Percentiles rank a stretch among this genome's conserved stretches.
Evolutionary conservation across 2,797 vertebrate genomes (phyloP).

Genomic region (Gadopsis bispinosus): DNA sequence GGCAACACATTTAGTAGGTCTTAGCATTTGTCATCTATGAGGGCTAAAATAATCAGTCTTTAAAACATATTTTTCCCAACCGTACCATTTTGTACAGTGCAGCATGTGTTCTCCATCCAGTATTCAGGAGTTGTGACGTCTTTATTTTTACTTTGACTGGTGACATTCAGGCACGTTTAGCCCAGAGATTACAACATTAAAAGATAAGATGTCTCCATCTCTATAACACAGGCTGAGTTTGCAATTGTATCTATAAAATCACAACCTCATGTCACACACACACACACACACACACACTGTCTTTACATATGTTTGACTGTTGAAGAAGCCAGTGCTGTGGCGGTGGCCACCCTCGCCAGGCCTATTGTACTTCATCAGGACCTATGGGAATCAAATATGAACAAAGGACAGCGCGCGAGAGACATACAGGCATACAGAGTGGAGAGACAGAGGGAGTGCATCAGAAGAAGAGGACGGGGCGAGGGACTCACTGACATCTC

Average conservation of each 20-base stretch:
- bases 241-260: slow-evolving; percentile 28
- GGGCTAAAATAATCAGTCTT: no score
- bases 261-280: background rate
- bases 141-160: slow-evolving; percentile 6
- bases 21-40: background rate
- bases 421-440: slow-evolving; percentile 46
- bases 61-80: no score
- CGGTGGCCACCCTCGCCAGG: slow-evolving; percentile 34
- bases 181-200: slow-evolving; percentile 14
- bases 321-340: slow-evolving; percentile 31
- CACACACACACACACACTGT: background rate
- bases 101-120: no score
- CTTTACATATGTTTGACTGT: slow-evolving; percentile 73
- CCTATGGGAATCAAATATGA: slow-evolving; percentile 80
- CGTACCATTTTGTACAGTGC: no score
- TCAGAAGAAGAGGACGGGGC: slow-evolving; percentile 38
- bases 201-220: slow-evolving; percentile 10
- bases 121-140: slow-evolving; percentile 1
- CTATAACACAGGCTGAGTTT: background rate
- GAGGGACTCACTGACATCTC: slow-evolving; percentile 66
- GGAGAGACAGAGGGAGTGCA: slow-evolving; percentile 47
- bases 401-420: slow-evolving; percentile 70
- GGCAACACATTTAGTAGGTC: background rate
- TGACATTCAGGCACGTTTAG: slow-evolving; percentile 24
- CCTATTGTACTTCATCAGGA: slow-evolving; percentile 57